Evolutionary conservation across 53 echinoderm and acorn worm genomes (phyloP), one percentile per base, ranked within the genome.

Genomic region (Actinopyga echinites): DNA sequence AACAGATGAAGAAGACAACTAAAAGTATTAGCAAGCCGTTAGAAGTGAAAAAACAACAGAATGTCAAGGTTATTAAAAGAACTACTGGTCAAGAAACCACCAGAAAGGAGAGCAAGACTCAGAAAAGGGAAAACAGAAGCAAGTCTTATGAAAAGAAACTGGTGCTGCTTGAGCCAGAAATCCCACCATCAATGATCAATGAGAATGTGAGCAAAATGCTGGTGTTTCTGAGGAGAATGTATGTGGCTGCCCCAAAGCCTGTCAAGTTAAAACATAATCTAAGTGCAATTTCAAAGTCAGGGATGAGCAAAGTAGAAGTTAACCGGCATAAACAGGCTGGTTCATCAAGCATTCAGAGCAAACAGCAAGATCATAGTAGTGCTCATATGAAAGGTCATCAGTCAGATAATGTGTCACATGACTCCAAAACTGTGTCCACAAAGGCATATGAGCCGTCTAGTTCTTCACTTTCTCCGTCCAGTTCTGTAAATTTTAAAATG

Each of bases 81-180:
- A 69, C 69, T 8, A 44, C 20, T n/a, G 42, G 25, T 43, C 11
- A 15, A 34, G 21, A 12, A 35, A 71, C 38, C 12, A 40, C 71
- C 20, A 10, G 10, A 21, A 30, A 20, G 20, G 32, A 5, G 36
- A 32, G 66, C 28, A 71, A 71, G 40, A 20, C 71, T 40, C 40
- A 71, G 42, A 71, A 22, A 8, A 44, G 42, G 25, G 25, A 22
- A 7, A 43, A 22, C 8, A 53, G 13, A 28, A 56, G 17, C 11
- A 77, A 77, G 30, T 77, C 77, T 9, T 9, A 25, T 11, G 77
- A 49, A 77, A 77, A 32, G 77, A 77, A 77, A 21, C 56, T 77
- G 28, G 77, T 77, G 20, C 30, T 77, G 25, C 56, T 77, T 12
- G 77, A 17, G 8, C 77, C 77, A 30, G 77, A 77, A 29, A 54